Evolutionary conservation across 2,888 invertebrate genomes (phyloP), one percentile per base, ranked within the genome.

Genomic region (Endotricha flammealis): DNA sequence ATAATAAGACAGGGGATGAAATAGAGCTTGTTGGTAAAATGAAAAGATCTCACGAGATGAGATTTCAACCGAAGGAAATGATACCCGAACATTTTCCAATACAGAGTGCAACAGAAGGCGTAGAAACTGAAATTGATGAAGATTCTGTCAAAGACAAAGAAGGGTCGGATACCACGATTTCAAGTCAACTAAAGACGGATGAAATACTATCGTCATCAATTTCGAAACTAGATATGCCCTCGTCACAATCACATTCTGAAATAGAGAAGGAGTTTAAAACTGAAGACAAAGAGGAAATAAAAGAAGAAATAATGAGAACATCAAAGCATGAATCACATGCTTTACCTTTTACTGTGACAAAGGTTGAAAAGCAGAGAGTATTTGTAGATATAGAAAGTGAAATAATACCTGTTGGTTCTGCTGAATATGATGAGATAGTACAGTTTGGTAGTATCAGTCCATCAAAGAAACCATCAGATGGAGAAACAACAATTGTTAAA

Each of bases 31-130:
- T 89, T n/a, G 88, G 90, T 13, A 91, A 91, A 64, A 95, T 96
- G 95, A 96, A 95, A 66, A 88, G 96, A 41, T 96, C 95, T 0
- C 93, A 94, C 53, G 96, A 96, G 85, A 96, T 96, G 95, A 92
- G 94, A 41, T 96, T 96, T 65, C 92, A 91, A 53, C 93, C 93
- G 2, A 87, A 86, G 43, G 80, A 88, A 28, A 75, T 89, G 57
- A 71, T 87, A 23, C 81, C 82, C 4, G 89, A 89, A 42, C 71
- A 75, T 57, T 86, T 86, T 40, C 81, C 77, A 11, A 40, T 62
- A n/a, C 76, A 80, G 53, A 68, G 71, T 25, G 52, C 71, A 16
- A 68, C 85, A 12, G 88, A 85, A 44, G 85, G 79, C 46, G 67
- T 74, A 31, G 86, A 87, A 39, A 42, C 74, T 30, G 83, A 87